phyloP scores from a whole-genome alignment of 1,140 invertebrate species.

The Macrosteles quadrilineatus region DNA sequence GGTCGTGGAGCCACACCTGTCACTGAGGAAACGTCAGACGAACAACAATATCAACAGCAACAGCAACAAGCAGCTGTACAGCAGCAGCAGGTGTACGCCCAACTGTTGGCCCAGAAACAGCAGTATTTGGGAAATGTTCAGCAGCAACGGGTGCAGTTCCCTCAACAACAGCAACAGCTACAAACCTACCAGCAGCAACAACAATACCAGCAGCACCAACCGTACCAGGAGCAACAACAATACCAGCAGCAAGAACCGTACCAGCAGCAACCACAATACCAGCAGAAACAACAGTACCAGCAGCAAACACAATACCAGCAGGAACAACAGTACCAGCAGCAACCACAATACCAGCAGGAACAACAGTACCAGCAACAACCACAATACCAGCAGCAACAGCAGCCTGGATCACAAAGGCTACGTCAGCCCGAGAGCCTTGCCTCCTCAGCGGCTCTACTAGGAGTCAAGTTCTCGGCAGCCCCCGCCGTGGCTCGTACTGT shows the following conservation, averaged over 20 bases:
- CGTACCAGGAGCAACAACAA: conserved; percentile 32
- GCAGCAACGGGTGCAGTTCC: conserved; percentile 57
- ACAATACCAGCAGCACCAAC: conserved; percentile 49
- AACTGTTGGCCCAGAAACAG: conserved; percentile 35
- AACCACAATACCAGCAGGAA: no score
- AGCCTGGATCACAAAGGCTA: neutral
- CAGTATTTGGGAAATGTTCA: conserved; percentile 34
- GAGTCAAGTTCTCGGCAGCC: conserved; percentile 23
- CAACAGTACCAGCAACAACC: no score
- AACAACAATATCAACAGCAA: conserved; percentile 45
- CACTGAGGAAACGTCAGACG: neutral
- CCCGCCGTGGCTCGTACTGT: neutral
- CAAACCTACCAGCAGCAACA: conserved; percentile 48
- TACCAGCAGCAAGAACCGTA: conserved; percentile 40
- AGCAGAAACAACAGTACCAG: conserved; percentile 34
- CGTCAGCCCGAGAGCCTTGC: neutral
- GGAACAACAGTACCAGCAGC: no score
- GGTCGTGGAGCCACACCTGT: neutral
- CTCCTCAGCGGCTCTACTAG: neutral
- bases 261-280: conserved; percentile 33
- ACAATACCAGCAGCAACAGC: conserved; percentile 33
- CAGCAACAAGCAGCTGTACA: conserved; percentile 38
- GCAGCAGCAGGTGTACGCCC: conserved; percentile 30
- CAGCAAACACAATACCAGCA: no score
- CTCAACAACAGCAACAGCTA: conserved; percentile 53